phyloP scores from a whole-genome alignment of 2,797 vertebrate species.

The Siniperca undulata region DNA sequence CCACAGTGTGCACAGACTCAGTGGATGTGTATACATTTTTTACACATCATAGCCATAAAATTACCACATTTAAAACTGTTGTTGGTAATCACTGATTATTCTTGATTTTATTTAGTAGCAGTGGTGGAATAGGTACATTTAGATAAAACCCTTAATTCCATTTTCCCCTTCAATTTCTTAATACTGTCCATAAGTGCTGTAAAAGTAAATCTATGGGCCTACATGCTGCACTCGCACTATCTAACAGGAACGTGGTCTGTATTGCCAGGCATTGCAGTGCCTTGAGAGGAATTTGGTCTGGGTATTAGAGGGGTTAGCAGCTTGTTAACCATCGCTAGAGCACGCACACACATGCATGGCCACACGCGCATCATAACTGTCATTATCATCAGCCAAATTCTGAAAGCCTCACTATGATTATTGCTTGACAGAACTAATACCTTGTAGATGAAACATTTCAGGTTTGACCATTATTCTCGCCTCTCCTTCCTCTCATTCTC shows the following conservation, averaged over 20 bases:
- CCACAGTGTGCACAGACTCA: not conserved
- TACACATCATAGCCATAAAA: too few relatives aligned
- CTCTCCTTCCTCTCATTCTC: not conserved
- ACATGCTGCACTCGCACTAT: not conserved
- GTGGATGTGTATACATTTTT: not conserved
- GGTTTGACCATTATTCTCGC: not conserved
- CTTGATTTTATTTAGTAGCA: not conserved
- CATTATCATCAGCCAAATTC: conserved; percentile 9
- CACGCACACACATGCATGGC: conserved; percentile 2
- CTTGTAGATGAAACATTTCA: conserved; percentile 8
- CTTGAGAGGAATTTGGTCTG: conserved; percentile 59
- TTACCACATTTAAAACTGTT: not conserved
- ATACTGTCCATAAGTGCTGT: not conserved
- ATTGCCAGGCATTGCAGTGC: conserved; percentile 24
- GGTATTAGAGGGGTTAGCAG: conserved; percentile 60
- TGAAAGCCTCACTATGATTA: not conserved
- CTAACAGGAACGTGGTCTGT: conserved; percentile 24
- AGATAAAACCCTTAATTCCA: not conserved
- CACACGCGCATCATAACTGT: conserved; percentile 19
- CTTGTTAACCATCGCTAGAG: conserved; percentile 53
- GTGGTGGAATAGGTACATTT: not conserved
- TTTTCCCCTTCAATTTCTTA: not conserved
- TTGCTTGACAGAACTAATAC: conserved; percentile 4
- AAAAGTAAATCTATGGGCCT: not conserved
- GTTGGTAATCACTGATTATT: not conserved